Evolutionary conservation across 2,797 vertebrate genomes (phyloP).

Genomic region (Mus caroli): DNA sequence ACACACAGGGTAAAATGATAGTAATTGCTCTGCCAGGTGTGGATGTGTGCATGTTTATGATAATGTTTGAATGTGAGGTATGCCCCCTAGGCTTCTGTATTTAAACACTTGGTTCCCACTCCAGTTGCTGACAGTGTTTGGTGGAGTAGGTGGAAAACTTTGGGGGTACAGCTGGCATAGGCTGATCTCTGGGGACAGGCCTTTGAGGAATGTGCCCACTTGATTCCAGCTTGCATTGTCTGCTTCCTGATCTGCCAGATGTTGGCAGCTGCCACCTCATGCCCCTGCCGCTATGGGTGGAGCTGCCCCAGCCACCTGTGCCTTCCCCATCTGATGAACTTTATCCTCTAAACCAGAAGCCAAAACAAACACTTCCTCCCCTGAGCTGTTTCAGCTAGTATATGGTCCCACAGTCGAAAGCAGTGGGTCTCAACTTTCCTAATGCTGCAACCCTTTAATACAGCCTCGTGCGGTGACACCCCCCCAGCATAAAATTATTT

Average conservation of each 20-base stretch:
- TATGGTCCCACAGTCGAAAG: no score
- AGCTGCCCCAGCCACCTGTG: background rate
- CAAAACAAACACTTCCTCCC: background rate
- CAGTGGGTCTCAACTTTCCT: background rate
- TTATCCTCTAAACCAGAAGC: background rate
- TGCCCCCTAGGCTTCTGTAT: background rate
- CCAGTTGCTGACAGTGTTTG: background rate
- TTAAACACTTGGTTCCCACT: background rate
- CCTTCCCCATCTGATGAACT: background rate
- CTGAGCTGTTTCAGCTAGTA: background rate
- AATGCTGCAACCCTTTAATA: background rate
- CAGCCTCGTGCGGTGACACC: background rate
- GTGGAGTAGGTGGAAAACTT: background rate
- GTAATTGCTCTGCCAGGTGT: background rate
- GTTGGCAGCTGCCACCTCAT: background rate
- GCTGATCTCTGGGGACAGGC: background rate
- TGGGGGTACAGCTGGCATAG: background rate
- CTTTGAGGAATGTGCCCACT: background rate
- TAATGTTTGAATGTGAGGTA: background rate
- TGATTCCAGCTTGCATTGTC: background rate
- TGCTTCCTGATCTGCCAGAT: background rate
- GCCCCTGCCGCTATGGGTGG: background rate
- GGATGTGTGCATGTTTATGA: background rate
- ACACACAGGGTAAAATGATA: background rate
- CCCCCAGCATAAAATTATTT: background rate